A percentile compares a stretch with the other conserved stretches of the same genome.
These are phyloP conservation scores for Ailuropoda melanoleuca DNA, from an alignment of 2,113 vertebrate species.

Conservation along the genomic window DNA sequence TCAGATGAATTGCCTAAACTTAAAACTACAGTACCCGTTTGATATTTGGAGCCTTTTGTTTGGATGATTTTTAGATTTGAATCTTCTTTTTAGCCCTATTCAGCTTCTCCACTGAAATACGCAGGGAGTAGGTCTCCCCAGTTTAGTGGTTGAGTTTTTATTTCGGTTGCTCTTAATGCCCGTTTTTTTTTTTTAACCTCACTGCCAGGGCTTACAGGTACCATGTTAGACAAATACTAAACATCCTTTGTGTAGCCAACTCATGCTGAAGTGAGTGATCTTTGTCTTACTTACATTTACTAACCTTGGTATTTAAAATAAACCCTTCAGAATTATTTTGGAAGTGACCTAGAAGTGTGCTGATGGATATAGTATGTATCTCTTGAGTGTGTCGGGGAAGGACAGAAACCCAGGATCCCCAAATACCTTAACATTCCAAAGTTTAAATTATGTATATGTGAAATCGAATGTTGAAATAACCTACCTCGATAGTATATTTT, in stretches of 20 bases:
- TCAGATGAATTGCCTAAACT: neutral
- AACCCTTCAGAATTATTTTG: neutral
- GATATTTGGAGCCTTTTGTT: neutral
- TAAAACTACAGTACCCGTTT: neutral
- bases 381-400: neutral
- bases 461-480: neutral
- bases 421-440: neutral
- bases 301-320: neutral
- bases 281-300: neutral
- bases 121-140: neutral
- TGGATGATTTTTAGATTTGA: neutral
- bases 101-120: neutral
- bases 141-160: neutral
- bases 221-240: neutral
- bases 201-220: neutral
- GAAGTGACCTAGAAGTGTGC: neutral
- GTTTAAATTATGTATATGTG: neutral
- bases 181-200: neutral
- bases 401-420: neutral
- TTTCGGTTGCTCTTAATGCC: neutral
- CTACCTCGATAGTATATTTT: neutral
- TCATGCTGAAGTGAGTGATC: neutral
- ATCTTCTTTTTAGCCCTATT: neutral
- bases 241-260: neutral
- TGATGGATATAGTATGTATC: neutral